Evolutionary conservation across 2,888 invertebrate genomes (phyloP).

Genomic region (Mellilla xanthometata): DNA sequence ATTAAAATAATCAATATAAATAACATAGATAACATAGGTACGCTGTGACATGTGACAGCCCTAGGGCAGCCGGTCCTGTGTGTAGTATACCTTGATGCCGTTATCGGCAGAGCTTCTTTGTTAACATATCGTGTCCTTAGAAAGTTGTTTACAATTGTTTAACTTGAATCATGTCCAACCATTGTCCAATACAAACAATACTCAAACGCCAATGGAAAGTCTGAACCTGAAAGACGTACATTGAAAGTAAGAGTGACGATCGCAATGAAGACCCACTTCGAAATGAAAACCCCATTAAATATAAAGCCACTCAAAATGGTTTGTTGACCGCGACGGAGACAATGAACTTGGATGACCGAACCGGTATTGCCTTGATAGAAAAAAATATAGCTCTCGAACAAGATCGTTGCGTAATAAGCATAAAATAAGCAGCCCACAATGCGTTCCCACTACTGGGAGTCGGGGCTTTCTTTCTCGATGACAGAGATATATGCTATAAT

Average conservation of each 20-base stretch:
- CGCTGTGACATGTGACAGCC: no score
- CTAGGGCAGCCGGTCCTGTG: conserved; percentile 38
- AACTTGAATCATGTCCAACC: conserved; percentile 41
- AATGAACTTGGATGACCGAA: conserved; percentile 57
- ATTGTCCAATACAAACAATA: conserved; percentile 36
- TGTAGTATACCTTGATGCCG: conserved; percentile 13
- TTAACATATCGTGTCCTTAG: conserved; percentile 34
- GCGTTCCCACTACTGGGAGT: no score
- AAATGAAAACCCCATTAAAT: conserved; percentile 14
- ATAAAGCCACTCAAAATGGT: conserved; percentile 43
- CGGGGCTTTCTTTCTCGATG: no score
- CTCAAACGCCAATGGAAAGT: conserved; percentile 19
- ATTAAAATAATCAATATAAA: no score
- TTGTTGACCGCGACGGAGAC: conserved; percentile 57
- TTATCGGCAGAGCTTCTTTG: conserved; percentile 39
- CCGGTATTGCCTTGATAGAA: conserved; percentile 50
- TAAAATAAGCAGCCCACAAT: no score
- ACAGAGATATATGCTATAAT: no score
- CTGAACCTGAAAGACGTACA: conserved; percentile 6
- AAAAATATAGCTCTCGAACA: conserved; percentile 25
- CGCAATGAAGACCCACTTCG: conserved; percentile 40
- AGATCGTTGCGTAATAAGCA: conserved; percentile 42
- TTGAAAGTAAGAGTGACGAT: conserved; percentile 46
- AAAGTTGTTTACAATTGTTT: conserved; percentile 35
- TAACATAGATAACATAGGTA: no score